Conservation (phyloP, 2,888 invertebrate species). For the Liposcelis brunnea region DNA sequence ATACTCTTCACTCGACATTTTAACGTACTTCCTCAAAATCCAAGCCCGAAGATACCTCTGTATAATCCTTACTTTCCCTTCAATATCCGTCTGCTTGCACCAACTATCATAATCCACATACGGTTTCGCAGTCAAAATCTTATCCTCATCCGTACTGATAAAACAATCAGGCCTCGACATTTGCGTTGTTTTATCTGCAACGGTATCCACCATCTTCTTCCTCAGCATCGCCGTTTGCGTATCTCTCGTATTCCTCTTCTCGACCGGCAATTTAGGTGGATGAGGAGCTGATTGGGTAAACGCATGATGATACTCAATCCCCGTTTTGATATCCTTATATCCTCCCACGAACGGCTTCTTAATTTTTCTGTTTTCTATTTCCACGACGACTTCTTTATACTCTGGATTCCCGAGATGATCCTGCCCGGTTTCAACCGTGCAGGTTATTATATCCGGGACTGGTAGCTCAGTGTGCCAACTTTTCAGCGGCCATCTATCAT, state of each 20-base stretch:
- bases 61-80: conserved; percentile 38
- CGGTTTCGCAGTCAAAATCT: conserved; percentile 36
- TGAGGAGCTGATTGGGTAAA: conserved; percentile 61
- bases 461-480: neutral
- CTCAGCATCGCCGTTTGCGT: conserved; percentile 46
- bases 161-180: conserved; percentile 28
- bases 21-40: conserved; percentile 34
- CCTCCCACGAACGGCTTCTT: conserved; percentile 68
- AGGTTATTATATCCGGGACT: conserved; percentile 1
- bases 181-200: conserved; percentile 40
- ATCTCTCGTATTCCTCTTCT: conserved; percentile 37
- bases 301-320: conserved; percentile 66
- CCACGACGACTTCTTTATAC: conserved; percentile 33
- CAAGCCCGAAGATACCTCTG: conserved; percentile 46
- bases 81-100: conserved; percentile 35
- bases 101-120: conserved; percentile 50
- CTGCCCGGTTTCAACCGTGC: neutral
- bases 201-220: conserved; percentile 31
- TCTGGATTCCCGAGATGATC: conserved; percentile 10
- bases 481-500: neutral
- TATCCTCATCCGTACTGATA: conserved; percentile 27
- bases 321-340: conserved; percentile 51
- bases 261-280: conserved; percentile 32
- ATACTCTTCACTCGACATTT: conserved; percentile 32
- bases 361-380: conserved; percentile 39